Evolutionary conservation across 2,888 invertebrate genomes (phyloP), one percentile per base, ranked within the genome.

Genomic region (Morinoia aosen): DNA sequence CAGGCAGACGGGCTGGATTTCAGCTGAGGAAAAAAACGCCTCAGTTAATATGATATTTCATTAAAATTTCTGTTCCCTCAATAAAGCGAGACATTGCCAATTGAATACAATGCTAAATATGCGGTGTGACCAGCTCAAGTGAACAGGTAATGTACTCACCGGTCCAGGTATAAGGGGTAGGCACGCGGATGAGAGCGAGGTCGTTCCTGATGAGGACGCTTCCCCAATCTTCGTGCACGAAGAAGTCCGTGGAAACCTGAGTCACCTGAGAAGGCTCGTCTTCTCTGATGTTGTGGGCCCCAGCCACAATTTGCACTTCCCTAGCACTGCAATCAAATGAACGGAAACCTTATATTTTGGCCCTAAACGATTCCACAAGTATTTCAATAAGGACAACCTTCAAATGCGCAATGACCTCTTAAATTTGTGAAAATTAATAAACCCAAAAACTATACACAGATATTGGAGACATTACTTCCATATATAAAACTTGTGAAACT

Each of bases 211-310:
- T 95, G 25, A 97, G 97, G 3, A 96, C 61, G 0, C 97, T 39
- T 95, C 96, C 94, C 95, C 96, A 97, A 0, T 97, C 58, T 95
- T 97, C 97, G 96, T 97, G 97, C 10, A 97, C 97, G 64, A 97
- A 97, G 95, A 97, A 97, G 88, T 97, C 96, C 11, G 97, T 97
- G 57, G 97, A 96, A 91, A 96, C 97, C 61, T 96, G 7, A 56
- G 61, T 94, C 48, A 96, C 95, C 61, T 96, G 96, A 25, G 64
- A 56, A 16, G 95, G 33, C 90, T 96, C 96, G 16, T 91, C 57
- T n/a, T 95, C 39, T 57, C 91, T 25, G 48, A 96, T 95, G 95
- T 96, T 96, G 95, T 96, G 96, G 48, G 96, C 96, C 19, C 96
- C 96, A 64, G 96, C 88, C 19, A 95, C 94, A 40, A 96, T 95